Conservation (phyloP, 1,140 invertebrate species). For the Pseudobourletiella spinata region DNA sequence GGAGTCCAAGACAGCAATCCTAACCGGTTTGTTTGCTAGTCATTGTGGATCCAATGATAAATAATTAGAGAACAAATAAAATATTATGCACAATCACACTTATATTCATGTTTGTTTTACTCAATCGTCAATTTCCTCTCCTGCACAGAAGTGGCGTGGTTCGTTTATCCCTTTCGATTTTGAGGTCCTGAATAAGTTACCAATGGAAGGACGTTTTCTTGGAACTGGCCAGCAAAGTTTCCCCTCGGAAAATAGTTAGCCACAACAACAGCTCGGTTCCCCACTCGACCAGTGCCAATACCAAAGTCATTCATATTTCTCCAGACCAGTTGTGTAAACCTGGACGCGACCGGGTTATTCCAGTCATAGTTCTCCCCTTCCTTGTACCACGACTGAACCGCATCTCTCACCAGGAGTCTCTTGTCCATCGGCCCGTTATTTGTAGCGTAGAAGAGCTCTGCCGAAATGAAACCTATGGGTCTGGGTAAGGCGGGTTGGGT, state of each 20-base stretch:
- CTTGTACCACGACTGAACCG: slow-evolving; percentile 21
- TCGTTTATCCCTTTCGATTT: no score
- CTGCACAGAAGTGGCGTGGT: no score
- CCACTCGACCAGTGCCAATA: slow-evolving; percentile 13
- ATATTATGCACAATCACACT: no score
- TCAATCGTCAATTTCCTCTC: no score
- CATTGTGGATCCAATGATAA: no score
- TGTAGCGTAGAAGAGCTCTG: slow-evolving; percentile 21
- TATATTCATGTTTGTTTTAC: no score
- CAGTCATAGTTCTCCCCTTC: slow-evolving; percentile 11
- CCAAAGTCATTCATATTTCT: slow-evolving; percentile 13
- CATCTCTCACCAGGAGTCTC: slow-evolving; percentile 5
- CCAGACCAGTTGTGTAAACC: slow-evolving; percentile 28
- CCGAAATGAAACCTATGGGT: slow-evolving; percentile 9
- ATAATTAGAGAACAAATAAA: no score
- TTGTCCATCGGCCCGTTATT: slow-evolving; percentile 1
- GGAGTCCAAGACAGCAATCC: no score
- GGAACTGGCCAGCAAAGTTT: slow-evolving; percentile 6
- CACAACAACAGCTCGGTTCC: slow-evolving; percentile 16
- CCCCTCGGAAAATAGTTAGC: slow-evolving; percentile 24
- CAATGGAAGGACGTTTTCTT: not conserved
- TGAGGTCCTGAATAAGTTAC: no score
- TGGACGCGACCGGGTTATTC: slow-evolving; percentile 11
- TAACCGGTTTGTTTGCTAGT: no score
- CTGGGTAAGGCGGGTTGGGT: not conserved